Evolutionary conservation across 2,113 vertebrate species (phyloP).

Genomic region (Rynchops niger): DNA sequence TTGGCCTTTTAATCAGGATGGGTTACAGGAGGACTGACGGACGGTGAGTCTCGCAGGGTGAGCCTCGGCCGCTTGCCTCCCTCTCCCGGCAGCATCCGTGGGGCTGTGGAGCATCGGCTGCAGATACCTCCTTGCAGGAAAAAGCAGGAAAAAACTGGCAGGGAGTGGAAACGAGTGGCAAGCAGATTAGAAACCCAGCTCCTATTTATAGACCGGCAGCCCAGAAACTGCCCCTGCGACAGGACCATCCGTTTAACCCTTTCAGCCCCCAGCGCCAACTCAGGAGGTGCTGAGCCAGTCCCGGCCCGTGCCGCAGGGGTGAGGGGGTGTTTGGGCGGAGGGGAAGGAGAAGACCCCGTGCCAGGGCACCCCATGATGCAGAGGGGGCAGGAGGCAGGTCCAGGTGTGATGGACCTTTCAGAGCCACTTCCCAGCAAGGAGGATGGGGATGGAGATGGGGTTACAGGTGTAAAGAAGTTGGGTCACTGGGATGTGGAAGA

Average conservation of each 20-base stretch:
- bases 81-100: neutral
- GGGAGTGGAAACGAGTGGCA: constrained; percentile 55
- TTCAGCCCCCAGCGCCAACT: neutral
- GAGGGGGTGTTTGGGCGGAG: neutral
- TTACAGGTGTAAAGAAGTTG: neutral
- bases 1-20: neutral
- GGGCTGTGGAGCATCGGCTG: neutral
- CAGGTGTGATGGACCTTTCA: neutral
- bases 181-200: constrained; percentile 69
- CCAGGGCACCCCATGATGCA: too few species aligned
- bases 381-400: neutral
- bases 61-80: neutral
- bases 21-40: neutral
- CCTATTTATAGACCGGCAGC: constrained; percentile 65
- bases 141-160: constrained; percentile 72
- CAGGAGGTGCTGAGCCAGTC: neutral
- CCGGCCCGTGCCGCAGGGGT: neutral
- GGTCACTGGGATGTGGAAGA: neutral
- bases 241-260: constrained; percentile 25
- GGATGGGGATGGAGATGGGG: neutral
- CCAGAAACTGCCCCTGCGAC: constrained; percentile 36
- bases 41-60: fast-evolving
- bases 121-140: constrained; percentile 49
- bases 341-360: fast-evolving
- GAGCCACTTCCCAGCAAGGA: neutral